phyloP scores from a whole-genome alignment of 2,113 vertebrate species.

The Ictalurus furcatus region DNA sequence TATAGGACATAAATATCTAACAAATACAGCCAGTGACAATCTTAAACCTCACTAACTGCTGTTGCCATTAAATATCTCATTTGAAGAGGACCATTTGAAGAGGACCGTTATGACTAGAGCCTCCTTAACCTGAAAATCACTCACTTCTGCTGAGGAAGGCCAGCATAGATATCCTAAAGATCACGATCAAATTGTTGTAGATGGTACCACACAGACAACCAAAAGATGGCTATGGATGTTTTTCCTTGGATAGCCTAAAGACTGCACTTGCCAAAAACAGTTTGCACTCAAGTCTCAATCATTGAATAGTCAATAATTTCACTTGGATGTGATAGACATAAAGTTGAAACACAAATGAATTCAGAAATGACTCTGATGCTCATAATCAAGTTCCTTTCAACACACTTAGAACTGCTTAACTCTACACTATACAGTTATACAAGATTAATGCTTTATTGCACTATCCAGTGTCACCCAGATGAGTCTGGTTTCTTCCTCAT shows the following conservation, averaged over 20 bases:
- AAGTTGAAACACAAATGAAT: not conserved
- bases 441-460: not conserved
- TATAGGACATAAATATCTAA: conserved; percentile 1
- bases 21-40: not conserved
- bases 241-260: not conserved
- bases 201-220: not conserved
- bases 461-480: not conserved
- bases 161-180: not conserved
- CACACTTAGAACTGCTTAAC: not conserved
- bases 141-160: not conserved
- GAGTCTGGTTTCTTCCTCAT: not conserved
- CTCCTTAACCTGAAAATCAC: not conserved
- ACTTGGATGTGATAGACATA: not conserved
- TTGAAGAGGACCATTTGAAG: conserved; percentile 9
- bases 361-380: not conserved
- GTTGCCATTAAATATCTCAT: not conserved
- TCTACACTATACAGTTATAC: not conserved
- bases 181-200: not conserved
- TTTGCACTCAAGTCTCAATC: not conserved
- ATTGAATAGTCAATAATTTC: too few relatives aligned
- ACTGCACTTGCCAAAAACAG: not conserved
- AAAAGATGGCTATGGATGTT: not conserved
- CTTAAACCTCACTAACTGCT: not conserved
- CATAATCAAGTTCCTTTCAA: not conserved
- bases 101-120: not conserved